A percentile compares a stretch with the other conserved stretches of the same genome.
Conservation (phyloP, 2,113 vertebrate species). For the Nesoenas mayeri region DNA sequence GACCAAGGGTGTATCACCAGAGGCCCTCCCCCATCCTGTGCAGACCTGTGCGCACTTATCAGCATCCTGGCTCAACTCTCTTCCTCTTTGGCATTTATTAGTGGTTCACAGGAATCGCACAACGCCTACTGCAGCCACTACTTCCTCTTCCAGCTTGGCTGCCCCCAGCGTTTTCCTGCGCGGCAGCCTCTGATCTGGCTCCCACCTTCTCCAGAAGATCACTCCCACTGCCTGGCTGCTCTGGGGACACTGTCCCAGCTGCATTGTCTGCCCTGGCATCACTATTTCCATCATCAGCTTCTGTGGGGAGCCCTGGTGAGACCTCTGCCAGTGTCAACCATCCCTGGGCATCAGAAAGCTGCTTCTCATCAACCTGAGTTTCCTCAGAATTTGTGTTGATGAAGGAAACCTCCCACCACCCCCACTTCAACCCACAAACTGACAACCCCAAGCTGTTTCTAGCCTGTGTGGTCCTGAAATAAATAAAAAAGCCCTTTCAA, state of each 20-base stretch:
- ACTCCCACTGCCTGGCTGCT: not conserved
- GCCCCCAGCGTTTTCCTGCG: not conserved
- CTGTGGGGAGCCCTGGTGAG: rapidly evolving
- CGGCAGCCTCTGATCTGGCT: not conserved
- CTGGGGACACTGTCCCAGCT: not conserved
- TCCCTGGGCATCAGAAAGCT: not conserved
- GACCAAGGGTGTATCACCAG: not conserved
- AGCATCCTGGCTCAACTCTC: not conserved
- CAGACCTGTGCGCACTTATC: not conserved
- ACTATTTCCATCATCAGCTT: rapidly evolving
- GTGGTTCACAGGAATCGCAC: not conserved
- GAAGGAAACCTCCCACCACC: not conserved
- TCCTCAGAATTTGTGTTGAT: not conserved
- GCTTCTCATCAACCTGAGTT: not conserved
- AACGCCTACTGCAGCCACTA: rapidly evolving
- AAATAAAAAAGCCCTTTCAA: slow-evolving; percentile 39
- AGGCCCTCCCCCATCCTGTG: not conserved
- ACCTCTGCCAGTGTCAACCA: rapidly evolving
- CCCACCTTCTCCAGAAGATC: not conserved
- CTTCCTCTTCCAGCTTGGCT: not conserved
- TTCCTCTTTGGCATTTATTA: slow-evolving; percentile 16
- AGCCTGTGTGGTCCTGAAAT: slow-evolving; percentile 40
- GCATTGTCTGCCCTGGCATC: rapidly evolving
- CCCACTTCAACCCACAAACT: slow-evolving; percentile 1
- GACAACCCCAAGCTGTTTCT: not conserved